A percentile compares a stretch with the other conserved stretches of the same genome.
Evolutionary conservation across 2,888 invertebrate species (phyloP).

Genomic region (Agrilus biguttatus): DNA sequence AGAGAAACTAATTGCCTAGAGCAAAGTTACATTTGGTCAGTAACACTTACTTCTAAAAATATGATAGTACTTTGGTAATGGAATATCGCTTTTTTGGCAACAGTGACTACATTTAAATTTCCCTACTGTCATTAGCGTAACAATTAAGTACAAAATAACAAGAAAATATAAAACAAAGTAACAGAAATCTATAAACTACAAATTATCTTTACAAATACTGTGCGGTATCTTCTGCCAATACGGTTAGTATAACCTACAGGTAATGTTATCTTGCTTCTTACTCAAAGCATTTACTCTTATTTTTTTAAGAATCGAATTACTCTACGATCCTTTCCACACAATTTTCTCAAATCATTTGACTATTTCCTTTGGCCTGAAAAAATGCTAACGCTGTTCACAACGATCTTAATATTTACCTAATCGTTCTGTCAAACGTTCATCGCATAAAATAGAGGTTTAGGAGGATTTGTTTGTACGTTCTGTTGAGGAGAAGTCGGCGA

Average conservation of each 20-base stretch:
- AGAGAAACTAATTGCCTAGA: too few species aligned
- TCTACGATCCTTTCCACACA: constrained; percentile 5
- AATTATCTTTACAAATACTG: constrained; percentile 12
- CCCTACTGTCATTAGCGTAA: not conserved
- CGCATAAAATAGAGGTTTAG: constrained; percentile 58
- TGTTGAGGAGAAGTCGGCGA: constrained; percentile 35
- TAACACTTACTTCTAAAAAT: constrained; percentile 16
- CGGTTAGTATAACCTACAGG: constrained; percentile 29
- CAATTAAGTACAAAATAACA: too few species aligned
- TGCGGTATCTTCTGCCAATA: constrained; percentile 23
- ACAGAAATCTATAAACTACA: constrained; percentile 1
- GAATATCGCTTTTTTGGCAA: constrained; percentile 22
- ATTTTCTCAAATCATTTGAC: constrained; percentile 2
- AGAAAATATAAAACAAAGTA: too few species aligned
- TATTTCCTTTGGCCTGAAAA: constrained; percentile 2
- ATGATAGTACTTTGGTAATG: constrained; percentile 24
- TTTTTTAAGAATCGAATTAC: constrained; percentile 1
- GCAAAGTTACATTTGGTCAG: constrained; percentile 14
- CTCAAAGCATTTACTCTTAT: not conserved
- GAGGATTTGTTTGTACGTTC: constrained; percentile 33
- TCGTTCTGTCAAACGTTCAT: constrained; percentile 74
- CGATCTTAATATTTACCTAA: constrained; percentile 31
- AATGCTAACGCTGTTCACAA: constrained; percentile 6
- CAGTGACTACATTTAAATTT: constrained; percentile 16
- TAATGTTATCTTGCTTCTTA: not conserved